These are phyloP conservation scores for Drosophila affinis DNA, from an alignment of 2,888 invertebrate species.

Conservation along the genomic window DNA sequence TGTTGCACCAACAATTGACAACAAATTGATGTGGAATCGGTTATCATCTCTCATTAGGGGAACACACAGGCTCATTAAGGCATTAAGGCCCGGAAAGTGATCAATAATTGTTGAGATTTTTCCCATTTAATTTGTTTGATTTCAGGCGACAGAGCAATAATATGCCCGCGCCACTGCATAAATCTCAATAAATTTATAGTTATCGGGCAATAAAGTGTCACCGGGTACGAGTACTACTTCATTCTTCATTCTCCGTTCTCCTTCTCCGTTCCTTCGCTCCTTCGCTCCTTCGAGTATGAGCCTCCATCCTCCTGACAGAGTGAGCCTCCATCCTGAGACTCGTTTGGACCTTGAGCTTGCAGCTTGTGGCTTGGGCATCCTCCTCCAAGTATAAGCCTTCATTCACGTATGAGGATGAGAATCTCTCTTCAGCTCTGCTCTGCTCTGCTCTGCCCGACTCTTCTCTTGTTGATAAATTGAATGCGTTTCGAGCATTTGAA, in stretches of 20 bases:
- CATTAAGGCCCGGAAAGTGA: slow-evolving; percentile 42
- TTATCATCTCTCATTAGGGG: slow-evolving; percentile 62
- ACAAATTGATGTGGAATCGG: slow-evolving; percentile 68
- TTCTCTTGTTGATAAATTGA: slow-evolving; percentile 70
- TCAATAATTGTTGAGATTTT: slow-evolving; percentile 74
- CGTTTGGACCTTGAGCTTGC: neutral
- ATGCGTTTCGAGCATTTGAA: slow-evolving; percentile 75
- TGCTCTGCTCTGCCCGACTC: neutral
- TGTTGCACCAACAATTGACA: slow-evolving; percentile 71
- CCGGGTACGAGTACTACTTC: slow-evolving; percentile 59
- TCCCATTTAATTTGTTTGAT: slow-evolving; percentile 75
- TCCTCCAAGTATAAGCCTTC: neutral
- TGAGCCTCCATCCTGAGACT: slow-evolving; percentile 3
- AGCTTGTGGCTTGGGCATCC: neutral
- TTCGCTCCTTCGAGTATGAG: neutral
- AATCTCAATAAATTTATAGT: slow-evolving; percentile 80
- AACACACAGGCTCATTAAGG: slow-evolving; percentile 67
- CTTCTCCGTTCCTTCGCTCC: neutral
- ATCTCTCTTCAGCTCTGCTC: neutral
- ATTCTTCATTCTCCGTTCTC: neutral
- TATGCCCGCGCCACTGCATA: slow-evolving; percentile 62
- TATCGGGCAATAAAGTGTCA: slow-evolving; percentile 80
- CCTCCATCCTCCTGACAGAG: neutral
- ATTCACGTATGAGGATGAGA: slow-evolving; percentile 14
- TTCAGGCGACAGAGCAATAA: slow-evolving; percentile 58